Base-by-base conservation (phyloP, 2,113 vertebrate genomes). In the Macroglossus sobrinus region DNA sequence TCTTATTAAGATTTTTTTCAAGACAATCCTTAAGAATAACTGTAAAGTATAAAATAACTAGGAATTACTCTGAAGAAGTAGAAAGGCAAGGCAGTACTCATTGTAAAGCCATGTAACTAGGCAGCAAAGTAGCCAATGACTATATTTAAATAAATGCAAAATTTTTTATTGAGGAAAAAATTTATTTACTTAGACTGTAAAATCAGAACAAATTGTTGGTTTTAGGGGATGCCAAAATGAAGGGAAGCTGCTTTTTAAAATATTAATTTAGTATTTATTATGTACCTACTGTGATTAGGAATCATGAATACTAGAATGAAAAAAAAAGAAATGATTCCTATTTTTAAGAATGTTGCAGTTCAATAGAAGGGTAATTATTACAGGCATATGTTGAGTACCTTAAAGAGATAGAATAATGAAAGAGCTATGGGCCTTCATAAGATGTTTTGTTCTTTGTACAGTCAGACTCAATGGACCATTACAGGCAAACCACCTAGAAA, bases 131-230 rank as follows among this genome's bases (percentile, higher is more conserved):
- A n/a, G 16, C 15, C 78, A 55, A 13, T 64, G 50, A 90, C 35
- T 95, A 30, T 80, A 88, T 88, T 64, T 87, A 28, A 90, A 35
- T 78, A 95, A 53, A 45, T 86, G 21, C 18, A 78, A 7, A 88
- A 88, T 95, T 64, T 59, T 71, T 78, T 84, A 91, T 66, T 88
- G 61, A 89, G 45, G 84, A 38, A 74, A 95, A 84, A 76, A 85
- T 47, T n/a, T 45, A 50, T 80, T 14, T 76, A 66, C 50, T 61
- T 79, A 86, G 74, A 75, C 89, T 40, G 59, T 75, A 57, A 64
- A 74, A 82, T 80, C 24, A 53, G 53, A 84, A 64, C 21, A 71
- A 71, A 30, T 40, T 78, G 7, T 69, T 97, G 47, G 57, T 84
- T 93, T 97, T 55, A 45, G 30, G 75, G 85, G 35, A 81, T 47